Evolutionary conservation across 2,113 vertebrate genomes (phyloP).

Genomic region (Tachycineta bicolor): DNA sequence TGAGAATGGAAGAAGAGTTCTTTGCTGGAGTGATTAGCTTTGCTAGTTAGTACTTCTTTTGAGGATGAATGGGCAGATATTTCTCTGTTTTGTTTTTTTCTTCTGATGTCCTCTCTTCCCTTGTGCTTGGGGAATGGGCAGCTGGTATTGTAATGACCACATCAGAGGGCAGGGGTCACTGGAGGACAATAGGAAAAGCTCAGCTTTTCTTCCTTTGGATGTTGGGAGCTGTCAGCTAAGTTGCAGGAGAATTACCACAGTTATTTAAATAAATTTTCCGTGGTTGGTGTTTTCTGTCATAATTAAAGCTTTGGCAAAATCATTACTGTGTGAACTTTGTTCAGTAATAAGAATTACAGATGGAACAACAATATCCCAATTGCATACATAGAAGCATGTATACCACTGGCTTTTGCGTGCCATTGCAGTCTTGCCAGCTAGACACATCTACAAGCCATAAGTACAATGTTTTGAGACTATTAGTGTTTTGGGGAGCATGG

Average conservation of each 20-base stretch:
- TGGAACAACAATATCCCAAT: background rate
- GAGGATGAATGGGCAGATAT: background rate
- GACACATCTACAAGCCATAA: background rate
- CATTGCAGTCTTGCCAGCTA: background rate
- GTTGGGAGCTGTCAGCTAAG: background rate
- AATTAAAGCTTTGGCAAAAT: constrained; percentile 14
- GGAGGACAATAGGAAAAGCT: constrained; percentile 17
- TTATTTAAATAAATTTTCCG: background rate
- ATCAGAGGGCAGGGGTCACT: constrained; percentile 25
- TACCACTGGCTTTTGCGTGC: background rate
- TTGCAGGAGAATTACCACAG: background rate
- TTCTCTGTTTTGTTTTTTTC: background rate
- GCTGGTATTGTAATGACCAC: constrained; percentile 27
- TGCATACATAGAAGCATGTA: background rate
- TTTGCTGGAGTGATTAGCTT: background rate
- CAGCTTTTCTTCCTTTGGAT: background rate
- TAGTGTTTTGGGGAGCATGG: accelerated
- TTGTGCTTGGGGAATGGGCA: background rate
- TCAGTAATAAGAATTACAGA: background rate
- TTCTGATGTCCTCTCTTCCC: constrained; percentile 8
- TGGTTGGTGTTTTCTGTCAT: background rate
- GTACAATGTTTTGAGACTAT: background rate
- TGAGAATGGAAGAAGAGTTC: background rate
- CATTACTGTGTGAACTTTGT: background rate
- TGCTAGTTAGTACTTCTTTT: background rate